phyloP scores from a whole-genome alignment of 2,113 vertebrate species.

The Ageneiosus marmoratus region DNA sequence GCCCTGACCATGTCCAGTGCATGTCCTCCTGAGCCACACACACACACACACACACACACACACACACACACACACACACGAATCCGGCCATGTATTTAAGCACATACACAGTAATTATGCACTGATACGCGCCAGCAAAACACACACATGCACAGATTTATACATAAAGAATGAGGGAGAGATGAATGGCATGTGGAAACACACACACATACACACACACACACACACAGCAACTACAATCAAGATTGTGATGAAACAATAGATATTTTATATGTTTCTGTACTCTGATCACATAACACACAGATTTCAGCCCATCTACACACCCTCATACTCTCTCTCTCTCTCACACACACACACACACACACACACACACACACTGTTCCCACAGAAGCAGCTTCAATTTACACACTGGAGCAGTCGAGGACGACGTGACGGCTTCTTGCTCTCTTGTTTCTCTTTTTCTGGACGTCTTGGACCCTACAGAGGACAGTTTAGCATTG shows the following conservation, averaged over 20 bases:
- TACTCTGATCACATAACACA: conserved; percentile 19
- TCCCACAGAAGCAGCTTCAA: not conserved
- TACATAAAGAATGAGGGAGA: conserved; percentile 51
- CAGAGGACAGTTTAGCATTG: not conserved
- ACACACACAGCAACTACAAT: not conserved
- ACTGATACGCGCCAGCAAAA: conserved; percentile 61
- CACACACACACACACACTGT: conserved; percentile 31
- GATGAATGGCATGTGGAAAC: not conserved
- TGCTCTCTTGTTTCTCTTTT: not conserved
- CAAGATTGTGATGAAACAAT: not conserved
- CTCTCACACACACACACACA: not conserved
- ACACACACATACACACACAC: conserved; percentile 26
- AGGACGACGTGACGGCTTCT: not conserved
- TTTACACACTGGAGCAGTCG: not conserved
- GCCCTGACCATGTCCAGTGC: conserved; percentile 91
- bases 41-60: conserved; percentile 28
- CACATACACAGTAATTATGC: conserved; percentile 70
- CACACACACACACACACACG: conserved; percentile 15
- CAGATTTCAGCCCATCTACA: not conserved
- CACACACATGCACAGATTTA: conserved; percentile 51
- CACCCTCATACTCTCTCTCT: not conserved
- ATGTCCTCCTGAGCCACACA: conserved; percentile 86
- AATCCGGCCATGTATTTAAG: conserved; percentile 65
- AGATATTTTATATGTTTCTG: conserved; percentile 35
- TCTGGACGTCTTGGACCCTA: not conserved